Evolutionary conservation across 1,140 invertebrate genomes (phyloP), one percentile per base, ranked within the genome.

Genomic region (Papilio glaucus): DNA sequence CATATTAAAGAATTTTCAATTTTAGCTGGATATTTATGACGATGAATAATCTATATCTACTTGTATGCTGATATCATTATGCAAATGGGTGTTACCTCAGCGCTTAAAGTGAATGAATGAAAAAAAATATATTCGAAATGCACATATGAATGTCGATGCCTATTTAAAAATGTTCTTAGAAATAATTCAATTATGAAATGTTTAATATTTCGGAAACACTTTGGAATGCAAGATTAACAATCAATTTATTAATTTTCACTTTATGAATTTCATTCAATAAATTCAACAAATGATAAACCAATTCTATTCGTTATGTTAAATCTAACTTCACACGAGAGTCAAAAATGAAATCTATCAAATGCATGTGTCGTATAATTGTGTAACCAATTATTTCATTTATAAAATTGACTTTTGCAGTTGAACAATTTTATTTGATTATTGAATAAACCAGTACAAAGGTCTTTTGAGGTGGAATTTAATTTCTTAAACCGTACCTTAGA

Each of bases 91-190:
- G 49, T 57, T 57, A 24, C 49, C 21, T 57, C 21, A 57, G 49
- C 49, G 21, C 49, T 49, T 24, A 24, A 57, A 24, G 21, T 57
- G 49, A 57, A 57, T 10, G 49, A 57, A 57, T 10, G 21, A 57
- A 57, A n/a, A n/a, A n/a, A n/a, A n/a, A 57, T 57, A 6, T 57
- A 57, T 57, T 24, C 49, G 49, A 57, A 57, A 57, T 57, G 49
- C 18, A 53, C 10, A 4, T 26, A 13, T 26, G 21, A 57, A 57
- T 33, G 29, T 33, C 2, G 49, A 12, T 57, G 24, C 12, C 49
- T 57, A 26, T 24, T 57, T 49, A 21, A 49, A 21, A 21, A 24
- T 3, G 10, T 57, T 24, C 24, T 9, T 24, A 13, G 2, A 10
- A 57, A 18, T 3, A 2, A 15, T 12, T 26, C 21, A 12, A 13